These are phyloP conservation scores for Rhabdomys pumilio DNA, from an alignment of 2,797 vertebrate genomes.

Conservation along the genomic window DNA sequence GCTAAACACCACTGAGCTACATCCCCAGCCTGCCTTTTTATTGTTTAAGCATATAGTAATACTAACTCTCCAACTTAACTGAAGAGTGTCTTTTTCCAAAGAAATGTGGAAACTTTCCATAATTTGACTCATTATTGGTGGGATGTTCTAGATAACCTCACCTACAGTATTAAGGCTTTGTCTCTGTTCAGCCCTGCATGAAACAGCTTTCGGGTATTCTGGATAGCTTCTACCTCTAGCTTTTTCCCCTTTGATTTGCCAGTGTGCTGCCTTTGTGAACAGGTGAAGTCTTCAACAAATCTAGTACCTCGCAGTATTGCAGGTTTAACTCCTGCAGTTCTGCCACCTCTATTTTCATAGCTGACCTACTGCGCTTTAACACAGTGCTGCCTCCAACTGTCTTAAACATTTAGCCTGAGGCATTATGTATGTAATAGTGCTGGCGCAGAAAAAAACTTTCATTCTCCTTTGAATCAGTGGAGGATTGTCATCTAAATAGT, in stretches of 20 bases:
- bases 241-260: slow-evolving; percentile 34
- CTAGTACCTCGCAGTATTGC: neutral
- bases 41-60: neutral
- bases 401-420: neutral
- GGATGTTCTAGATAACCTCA: neutral
- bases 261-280: neutral
- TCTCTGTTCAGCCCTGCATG: neutral
- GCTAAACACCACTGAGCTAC: neutral
- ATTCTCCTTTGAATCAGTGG: neutral
- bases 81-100: neutral
- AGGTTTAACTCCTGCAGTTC: neutral
- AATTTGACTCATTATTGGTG: neutral
- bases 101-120: neutral
- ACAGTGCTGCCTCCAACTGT: neutral
- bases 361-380: neutral
- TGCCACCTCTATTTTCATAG: neutral
- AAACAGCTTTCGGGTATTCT: neutral
- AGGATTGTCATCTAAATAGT: neutral
- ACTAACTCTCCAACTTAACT: neutral
- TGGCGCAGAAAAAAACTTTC: neutral
- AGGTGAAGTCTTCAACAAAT: slow-evolving; percentile 3
- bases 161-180: neutral
- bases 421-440: neutral
- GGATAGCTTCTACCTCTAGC: slow-evolving; percentile 37
- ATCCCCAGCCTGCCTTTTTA: neutral